phyloP scores from a whole-genome alignment of 1,140 invertebrate species.

The Luehdorfia chinensis region DNA sequence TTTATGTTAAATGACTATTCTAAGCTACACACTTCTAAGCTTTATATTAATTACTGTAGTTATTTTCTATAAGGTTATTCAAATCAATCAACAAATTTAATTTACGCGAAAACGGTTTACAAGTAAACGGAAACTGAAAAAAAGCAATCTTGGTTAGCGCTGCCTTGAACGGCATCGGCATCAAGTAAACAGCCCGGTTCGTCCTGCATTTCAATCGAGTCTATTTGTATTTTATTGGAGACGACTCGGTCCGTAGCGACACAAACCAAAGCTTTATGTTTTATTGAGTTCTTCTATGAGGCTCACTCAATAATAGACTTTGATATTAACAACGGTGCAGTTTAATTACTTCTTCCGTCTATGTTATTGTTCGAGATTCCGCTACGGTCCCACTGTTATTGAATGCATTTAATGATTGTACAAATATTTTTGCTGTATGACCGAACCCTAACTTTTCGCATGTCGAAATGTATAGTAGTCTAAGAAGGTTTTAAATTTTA shows the following conservation, averaged over 20 bases:
- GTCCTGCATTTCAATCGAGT: slow-evolving; percentile 74
- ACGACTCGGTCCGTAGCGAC: slow-evolving; percentile 50
- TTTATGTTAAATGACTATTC: too few relatives aligned
- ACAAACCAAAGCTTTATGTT: slow-evolving; percentile 65
- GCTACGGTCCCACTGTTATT: slow-evolving; percentile 9
- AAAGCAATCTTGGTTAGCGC: slow-evolving; percentile 71
- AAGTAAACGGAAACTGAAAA: slow-evolving; percentile 61
- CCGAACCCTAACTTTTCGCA: too few relatives aligned
- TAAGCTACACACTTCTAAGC: too few relatives aligned
- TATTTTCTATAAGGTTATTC: too few relatives aligned
- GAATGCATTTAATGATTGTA: neutral
- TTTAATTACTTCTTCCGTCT: slow-evolving; percentile 48
- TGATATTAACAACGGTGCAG: slow-evolving; percentile 51
- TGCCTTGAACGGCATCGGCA: slow-evolving; percentile 52
- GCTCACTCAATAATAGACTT: slow-evolving; percentile 53
- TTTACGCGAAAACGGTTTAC: slow-evolving; percentile 61
- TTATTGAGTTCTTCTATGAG: slow-evolving; percentile 73
- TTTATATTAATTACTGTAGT: too few relatives aligned
- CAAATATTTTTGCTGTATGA: neutral
- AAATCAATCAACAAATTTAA: slow-evolving; percentile 35
- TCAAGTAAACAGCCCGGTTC: slow-evolving; percentile 66
- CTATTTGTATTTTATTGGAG: slow-evolving; percentile 76
- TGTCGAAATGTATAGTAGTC: too few relatives aligned
- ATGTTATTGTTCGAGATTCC: slow-evolving; percentile 24
- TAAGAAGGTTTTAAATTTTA: neutral